These are phyloP conservation scores for Leptodactylus fuscus DNA, from an alignment of 2,113 vertebrate genomes.

Conservation along the genomic window DNA sequence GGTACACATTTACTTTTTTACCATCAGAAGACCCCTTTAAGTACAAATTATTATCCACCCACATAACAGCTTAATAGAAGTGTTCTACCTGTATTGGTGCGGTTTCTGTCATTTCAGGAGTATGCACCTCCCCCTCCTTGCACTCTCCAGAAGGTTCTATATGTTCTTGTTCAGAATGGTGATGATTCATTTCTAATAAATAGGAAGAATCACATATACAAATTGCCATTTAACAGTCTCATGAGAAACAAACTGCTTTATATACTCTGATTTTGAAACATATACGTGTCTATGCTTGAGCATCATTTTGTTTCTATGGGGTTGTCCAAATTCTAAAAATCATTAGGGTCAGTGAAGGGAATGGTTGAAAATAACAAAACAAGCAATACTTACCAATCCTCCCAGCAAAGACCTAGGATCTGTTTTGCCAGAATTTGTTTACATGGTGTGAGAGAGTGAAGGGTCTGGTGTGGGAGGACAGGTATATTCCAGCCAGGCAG, in stretches of 20 bases:
- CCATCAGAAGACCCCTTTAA: not conserved
- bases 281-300: too few relatives aligned
- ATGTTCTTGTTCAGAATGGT: not conserved
- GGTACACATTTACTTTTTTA: not conserved
- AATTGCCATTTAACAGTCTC: not conserved
- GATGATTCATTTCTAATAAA: not conserved
- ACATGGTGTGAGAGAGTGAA: too few relatives aligned
- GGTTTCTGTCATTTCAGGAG: not conserved
- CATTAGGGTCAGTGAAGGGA: too few relatives aligned
- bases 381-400: too few relatives aligned
- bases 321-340: too few relatives aligned
- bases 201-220: not conserved
- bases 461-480: too few relatives aligned
- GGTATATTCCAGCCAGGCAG: too few relatives aligned
- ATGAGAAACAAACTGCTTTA: not conserved
- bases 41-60: not conserved
- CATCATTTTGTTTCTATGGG: too few relatives aligned
- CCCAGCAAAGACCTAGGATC: too few relatives aligned
- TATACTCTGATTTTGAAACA: too few relatives aligned
- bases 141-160: not conserved
- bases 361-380: too few relatives aligned
- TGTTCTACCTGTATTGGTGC: not conserved
- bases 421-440: too few relatives aligned
- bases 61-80: not conserved
- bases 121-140: not conserved